Conservation (phyloP, 2,113 vertebrate genomes). For the Pterophyllum scalare region DNA sequence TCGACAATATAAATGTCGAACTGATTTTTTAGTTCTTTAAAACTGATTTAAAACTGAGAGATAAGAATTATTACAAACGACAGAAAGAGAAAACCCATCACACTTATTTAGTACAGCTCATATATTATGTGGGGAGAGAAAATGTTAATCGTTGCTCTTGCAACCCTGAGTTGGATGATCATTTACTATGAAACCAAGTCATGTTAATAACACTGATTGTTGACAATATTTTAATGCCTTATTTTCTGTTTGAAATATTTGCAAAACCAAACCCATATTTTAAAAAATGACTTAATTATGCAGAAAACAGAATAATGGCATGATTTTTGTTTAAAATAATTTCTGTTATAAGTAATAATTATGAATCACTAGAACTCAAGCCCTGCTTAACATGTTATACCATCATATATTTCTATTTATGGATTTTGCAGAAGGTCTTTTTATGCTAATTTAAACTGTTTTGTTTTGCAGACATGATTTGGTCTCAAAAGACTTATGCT, state of each 20-base stretch:
- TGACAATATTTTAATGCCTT: neutral
- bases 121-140: neutral
- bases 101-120: no score
- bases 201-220: neutral
- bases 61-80: neutral
- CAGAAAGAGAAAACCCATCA: neutral
- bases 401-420: neutral
- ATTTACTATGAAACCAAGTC: no score
- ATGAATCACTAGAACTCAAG: no score
- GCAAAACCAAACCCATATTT: neutral
- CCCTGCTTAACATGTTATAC: rapidly evolving
- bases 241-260: neutral
- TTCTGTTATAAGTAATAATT: neutral
- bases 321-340: neutral
- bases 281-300: neutral
- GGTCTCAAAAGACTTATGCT: neutral
- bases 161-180: no score
- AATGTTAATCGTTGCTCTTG: neutral
- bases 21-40: no score
- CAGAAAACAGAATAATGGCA: neutral
- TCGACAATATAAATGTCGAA: neutral
- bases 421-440: no score
- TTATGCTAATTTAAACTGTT: neutral
- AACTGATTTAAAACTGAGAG: neutral
- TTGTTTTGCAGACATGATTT: neutral